A percentile compares a stretch with the other conserved stretches of the same genome.
Evolutionary conservation across 2,888 invertebrate species (phyloP).

Genomic region (Apotomis capreana): DNA sequence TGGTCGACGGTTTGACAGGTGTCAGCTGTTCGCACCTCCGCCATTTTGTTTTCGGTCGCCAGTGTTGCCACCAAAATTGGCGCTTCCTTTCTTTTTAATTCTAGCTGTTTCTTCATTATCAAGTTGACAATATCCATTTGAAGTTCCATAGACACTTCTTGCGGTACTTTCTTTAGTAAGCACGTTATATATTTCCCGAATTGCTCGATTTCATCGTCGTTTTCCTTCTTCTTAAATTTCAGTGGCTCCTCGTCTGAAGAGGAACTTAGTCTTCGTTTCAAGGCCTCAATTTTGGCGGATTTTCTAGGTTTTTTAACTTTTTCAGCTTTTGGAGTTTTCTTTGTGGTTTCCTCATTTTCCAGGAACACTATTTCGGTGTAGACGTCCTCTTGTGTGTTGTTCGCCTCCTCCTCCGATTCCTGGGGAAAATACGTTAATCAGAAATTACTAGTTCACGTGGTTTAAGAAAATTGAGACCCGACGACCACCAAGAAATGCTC

Average conservation of each 20-base stretch:
- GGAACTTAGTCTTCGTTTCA: conserved; percentile 28
- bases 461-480: no score
- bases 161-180: conserved; percentile 59
- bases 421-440: conserved; percentile 11
- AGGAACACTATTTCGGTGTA: conserved; percentile 46
- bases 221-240: conserved; percentile 31
- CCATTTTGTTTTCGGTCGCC: not conserved
- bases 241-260: conserved; percentile 38
- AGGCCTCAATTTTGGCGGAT: conserved; percentile 16
- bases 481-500: no score
- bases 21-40: conserved; percentile 2
- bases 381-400: conserved; percentile 33
- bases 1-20: not conserved
- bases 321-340: conserved; percentile 22
- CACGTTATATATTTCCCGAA: conserved; percentile 62
- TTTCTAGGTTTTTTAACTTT: conserved; percentile 7
- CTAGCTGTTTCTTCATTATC: conserved; percentile 60
- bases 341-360: conserved; percentile 38
- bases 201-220: conserved; percentile 54
- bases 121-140: conserved; percentile 66
- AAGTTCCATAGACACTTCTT: conserved; percentile 53
- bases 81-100: conserved; percentile 37
- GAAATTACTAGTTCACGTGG: not conserved
- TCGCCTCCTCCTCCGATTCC: conserved; percentile 33
- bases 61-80: not conserved